Conservation (phyloP, 2,113 vertebrate genomes). For the Cyanoliseus patagonus region DNA sequence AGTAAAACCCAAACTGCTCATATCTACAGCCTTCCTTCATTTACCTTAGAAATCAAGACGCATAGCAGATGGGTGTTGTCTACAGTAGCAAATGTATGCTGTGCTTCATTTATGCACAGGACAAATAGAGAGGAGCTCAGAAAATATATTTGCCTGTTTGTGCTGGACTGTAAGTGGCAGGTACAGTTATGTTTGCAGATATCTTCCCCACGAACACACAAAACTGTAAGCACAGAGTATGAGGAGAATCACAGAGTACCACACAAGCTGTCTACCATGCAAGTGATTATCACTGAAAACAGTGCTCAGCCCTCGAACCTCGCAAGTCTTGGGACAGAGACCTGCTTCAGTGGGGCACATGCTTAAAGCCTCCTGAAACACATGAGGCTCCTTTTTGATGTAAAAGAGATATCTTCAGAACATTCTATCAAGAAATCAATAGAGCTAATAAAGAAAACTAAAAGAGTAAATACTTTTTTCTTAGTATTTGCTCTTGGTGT, state of each 20-base stretch:
- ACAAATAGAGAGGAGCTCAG: not conserved
- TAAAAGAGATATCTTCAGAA: not conserved
- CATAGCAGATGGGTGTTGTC: not conserved
- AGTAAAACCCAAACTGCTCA: not conserved
- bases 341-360: not conserved
- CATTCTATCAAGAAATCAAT: not conserved
- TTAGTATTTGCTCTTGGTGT: not conserved
- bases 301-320: too few species aligned
- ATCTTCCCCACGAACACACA: too few species aligned
- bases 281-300: not conserved
- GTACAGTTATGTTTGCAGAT: not conserved
- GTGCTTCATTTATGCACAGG: not conserved
- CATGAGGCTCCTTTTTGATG: not conserved
- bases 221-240: not conserved
- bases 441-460: not conserved
- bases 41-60: not conserved
- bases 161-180: not conserved
- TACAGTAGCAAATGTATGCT: not conserved
- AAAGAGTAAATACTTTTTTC: not conserved
- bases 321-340: accelerated
- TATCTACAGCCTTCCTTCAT: not conserved
- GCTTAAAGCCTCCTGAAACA: not conserved
- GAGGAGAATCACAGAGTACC: not conserved
- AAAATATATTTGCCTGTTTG: not conserved
- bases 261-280: accelerated